Conservation (phyloP, 2,113 vertebrate species). For the Gymnobelideus leadbeateri region DNA sequence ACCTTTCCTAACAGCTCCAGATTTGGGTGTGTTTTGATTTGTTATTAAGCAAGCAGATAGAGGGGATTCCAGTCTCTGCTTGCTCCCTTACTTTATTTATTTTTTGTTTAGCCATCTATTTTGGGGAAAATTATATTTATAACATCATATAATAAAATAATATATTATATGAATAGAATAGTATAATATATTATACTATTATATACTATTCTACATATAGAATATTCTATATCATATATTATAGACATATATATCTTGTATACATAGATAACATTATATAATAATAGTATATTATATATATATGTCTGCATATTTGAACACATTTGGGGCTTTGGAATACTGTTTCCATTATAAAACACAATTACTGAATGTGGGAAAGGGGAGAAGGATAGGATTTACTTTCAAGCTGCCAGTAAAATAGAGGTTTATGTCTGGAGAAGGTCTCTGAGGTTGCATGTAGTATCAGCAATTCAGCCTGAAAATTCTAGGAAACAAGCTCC, state of each 20-base stretch:
- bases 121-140: background rate
- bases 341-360: constrained; percentile 57
- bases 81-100: background rate
- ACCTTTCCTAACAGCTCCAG: constrained; percentile 64
- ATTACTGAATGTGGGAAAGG: background rate
- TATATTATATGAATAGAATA: no score
- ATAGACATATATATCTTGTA: no score
- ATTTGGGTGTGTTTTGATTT: constrained; percentile 77
- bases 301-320: constrained; percentile 69
- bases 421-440: background rate
- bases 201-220: no score
- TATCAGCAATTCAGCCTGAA: background rate
- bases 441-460: background rate
- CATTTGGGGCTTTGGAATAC: constrained; percentile 45
- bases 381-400: background rate
- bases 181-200: no score
- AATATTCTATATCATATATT: no score
- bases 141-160: no score
- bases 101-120: background rate
- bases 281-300: no score
- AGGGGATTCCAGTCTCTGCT: constrained; percentile 51
- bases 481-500: constrained; percentile 10
- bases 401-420: background rate
- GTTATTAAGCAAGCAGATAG: constrained; percentile 72
- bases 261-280: no score